Evolutionary conservation across 2,113 vertebrate genomes (phyloP).

Genomic region (Cyprinodon brontotheroides): DNA sequence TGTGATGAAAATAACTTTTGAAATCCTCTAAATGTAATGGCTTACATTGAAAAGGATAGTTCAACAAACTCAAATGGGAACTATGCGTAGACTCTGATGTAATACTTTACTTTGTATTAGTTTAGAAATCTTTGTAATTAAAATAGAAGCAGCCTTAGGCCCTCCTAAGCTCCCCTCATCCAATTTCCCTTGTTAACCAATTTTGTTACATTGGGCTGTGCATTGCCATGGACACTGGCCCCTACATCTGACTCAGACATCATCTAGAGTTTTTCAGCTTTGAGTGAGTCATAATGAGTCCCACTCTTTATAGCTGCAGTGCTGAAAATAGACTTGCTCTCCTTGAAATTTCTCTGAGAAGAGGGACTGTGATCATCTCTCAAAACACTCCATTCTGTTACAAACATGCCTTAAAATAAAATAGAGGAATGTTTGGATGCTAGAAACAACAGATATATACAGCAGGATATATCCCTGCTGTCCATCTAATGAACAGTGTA

Average conservation of each 20-base stretch:
- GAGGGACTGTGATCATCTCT: constrained; percentile 56
- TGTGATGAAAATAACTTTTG: constrained; percentile 20
- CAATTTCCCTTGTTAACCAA: constrained; percentile 52
- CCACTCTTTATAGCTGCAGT: constrained; percentile 40
- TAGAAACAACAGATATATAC: not conserved
- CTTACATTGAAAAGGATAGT: not conserved
- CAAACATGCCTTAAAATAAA: constrained; percentile 52
- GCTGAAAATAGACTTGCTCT: constrained; percentile 65
- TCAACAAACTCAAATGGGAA: constrained; percentile 12
- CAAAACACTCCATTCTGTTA: constrained; percentile 53
- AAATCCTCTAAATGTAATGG: constrained; percentile 15
- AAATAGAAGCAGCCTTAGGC: constrained; percentile 45
- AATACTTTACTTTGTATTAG: constrained; percentile 22
- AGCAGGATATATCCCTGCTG: not conserved
- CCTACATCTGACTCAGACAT: constrained; percentile 57
- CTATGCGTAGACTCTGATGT: constrained; percentile 22
- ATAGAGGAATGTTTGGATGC: constrained; percentile 33
- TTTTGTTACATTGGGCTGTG: constrained; percentile 61
- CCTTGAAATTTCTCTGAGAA: constrained; percentile 62
- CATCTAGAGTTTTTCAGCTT: constrained; percentile 60
- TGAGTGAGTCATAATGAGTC: constrained; percentile 67
- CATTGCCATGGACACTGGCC: constrained; percentile 65
- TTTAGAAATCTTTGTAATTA: constrained; percentile 44
- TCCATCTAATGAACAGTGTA: not conserved
- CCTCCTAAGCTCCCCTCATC: constrained; percentile 53